phyloP scores from a whole-genome alignment of 30 jellyfish, hydroid and myxozoan species.

The Catostylus mosaicus region DNA sequence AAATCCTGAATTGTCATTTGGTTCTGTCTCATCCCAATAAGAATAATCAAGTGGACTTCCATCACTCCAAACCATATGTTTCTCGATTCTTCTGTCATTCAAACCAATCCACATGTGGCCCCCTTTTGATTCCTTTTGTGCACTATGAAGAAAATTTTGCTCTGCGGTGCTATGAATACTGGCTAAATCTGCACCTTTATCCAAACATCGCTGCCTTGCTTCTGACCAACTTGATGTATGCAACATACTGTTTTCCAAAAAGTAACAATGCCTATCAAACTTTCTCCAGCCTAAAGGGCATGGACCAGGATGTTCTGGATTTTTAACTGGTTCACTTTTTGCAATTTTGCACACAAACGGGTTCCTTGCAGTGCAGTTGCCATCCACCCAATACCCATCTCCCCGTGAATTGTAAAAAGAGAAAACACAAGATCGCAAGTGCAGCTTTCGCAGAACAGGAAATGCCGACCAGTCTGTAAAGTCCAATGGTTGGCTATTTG shows the following conservation, averaged over 20 bases:
- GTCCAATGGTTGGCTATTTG: constrained; percentile 78
- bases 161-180: constrained; percentile 75
- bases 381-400: constrained; percentile 76
- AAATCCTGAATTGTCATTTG: constrained; percentile 78
- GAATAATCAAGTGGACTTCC: constrained; percentile 61
- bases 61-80: constrained; percentile 84
- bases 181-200: constrained; percentile 85
- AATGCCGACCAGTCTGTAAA: constrained; percentile 74
- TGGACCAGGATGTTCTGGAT: constrained; percentile 80
- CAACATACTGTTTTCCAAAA: constrained; percentile 31
- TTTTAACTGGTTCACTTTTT: constrained; percentile 23
- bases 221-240: constrained; percentile 73
- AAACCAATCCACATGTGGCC: constrained; percentile 93
- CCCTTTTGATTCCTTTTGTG: constrained; percentile 48
- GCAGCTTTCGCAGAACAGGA: constrained; percentile 36
- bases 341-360: constrained; percentile 93
- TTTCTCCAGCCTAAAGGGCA: constrained; percentile 89
- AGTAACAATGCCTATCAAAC: constrained; percentile 74
- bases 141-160: constrained; percentile 50
- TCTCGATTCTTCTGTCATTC: constrained; percentile 82
- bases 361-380: constrained; percentile 73
- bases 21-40: constrained; percentile 89
- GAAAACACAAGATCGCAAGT: constrained; percentile 44
- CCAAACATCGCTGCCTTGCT: constrained; percentile 82
- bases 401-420: constrained; percentile 7